These are phyloP conservation scores for Typhlichthys eigenmanni DNA, from an alignment of 2,797 vertebrate species.

Conservation along the genomic window DNA sequence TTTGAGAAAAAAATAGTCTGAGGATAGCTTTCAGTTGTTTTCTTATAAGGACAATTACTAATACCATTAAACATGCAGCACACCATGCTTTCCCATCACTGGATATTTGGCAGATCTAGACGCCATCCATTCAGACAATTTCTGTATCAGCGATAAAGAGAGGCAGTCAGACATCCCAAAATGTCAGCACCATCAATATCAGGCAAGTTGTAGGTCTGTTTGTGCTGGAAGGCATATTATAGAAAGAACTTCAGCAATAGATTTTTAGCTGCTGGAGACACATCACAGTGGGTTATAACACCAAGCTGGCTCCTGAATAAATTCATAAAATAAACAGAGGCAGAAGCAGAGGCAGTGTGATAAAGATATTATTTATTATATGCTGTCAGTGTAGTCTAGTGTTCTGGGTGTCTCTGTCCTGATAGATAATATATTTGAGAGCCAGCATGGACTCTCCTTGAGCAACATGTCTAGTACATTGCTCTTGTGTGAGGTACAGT, in stretches of 20 bases:
- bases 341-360: no score
- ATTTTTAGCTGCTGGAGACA: slow-evolving; percentile 49
- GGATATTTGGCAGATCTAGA: slow-evolving; percentile 42
- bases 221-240: slow-evolving; percentile 52
- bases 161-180: slow-evolving; percentile 61
- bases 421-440: no score
- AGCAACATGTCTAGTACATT: no score
- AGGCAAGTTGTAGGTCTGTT: slow-evolving; percentile 52
- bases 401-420: no score
- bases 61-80: no score
- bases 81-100: neutral
- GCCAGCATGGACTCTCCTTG: no score
- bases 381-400: no score
- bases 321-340: slow-evolving; percentile 12
- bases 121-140: slow-evolving; percentile 46
- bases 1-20: no score
- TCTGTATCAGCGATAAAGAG: slow-evolving; percentile 47
- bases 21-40: no score
- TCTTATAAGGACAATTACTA: no score
- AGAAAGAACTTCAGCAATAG: slow-evolving; percentile 48
- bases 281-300: slow-evolving; percentile 33
- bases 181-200: slow-evolving; percentile 60
- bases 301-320: slow-evolving; percentile 28
- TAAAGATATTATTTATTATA: no score
- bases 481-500: no score